Percentiles rank a stretch among this genome's conserved stretches.
Conservation (phyloP, 92 coral and sea anemone genomes). For the Actinostola sp. region DNA sequence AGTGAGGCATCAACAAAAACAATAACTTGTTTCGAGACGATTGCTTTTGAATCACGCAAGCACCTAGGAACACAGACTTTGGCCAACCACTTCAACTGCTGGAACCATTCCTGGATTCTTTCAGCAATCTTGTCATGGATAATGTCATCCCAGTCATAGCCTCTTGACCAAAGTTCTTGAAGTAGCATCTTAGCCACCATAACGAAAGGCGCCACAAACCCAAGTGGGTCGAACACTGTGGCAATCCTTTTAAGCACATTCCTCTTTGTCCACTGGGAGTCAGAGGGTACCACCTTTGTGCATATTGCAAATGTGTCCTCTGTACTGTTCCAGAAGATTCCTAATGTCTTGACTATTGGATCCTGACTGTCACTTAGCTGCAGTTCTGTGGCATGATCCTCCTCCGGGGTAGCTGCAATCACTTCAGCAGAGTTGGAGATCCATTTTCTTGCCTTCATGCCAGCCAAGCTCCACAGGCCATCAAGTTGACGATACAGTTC, state of each 20-base stretch:
- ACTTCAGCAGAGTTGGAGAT: slow-evolving; percentile 46
- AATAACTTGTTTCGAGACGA: slow-evolving; percentile 27
- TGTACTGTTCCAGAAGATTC: slow-evolving; percentile 30
- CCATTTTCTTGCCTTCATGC: slow-evolving; percentile 63
- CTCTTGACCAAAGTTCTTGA: slow-evolving; percentile 59
- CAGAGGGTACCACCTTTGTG: slow-evolving; percentile 9
- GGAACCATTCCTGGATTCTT: slow-evolving; percentile 43
- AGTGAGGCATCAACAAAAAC: slow-evolving; percentile 72
- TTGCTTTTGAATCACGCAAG: slow-evolving; percentile 35
- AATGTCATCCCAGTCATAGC: slow-evolving; percentile 58
- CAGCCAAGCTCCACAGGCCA: slow-evolving; percentile 29
- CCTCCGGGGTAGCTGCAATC: slow-evolving; percentile 42
- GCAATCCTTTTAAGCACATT: slow-evolving; percentile 58
- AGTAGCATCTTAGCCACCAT: slow-evolving; percentile 58
- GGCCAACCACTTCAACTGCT: slow-evolving; percentile 28
- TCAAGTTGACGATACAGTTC: slow-evolving; percentile 48
- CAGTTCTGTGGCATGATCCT: slow-evolving; percentile 55
- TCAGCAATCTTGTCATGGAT: slow-evolving; percentile 49
- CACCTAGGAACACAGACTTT: slow-evolving; percentile 55
- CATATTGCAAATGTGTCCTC: slow-evolving; percentile 18
- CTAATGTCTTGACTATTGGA: slow-evolving; percentile 35
- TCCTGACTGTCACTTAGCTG: slow-evolving; percentile 30
- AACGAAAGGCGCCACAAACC: slow-evolving; percentile 50
- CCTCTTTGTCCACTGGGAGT: slow-evolving; percentile 42
- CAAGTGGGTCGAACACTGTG: slow-evolving; percentile 54